phyloP scores from a whole-genome alignment of 2,888 invertebrate genomes.

The Sarcophaga subvicina region DNA sequence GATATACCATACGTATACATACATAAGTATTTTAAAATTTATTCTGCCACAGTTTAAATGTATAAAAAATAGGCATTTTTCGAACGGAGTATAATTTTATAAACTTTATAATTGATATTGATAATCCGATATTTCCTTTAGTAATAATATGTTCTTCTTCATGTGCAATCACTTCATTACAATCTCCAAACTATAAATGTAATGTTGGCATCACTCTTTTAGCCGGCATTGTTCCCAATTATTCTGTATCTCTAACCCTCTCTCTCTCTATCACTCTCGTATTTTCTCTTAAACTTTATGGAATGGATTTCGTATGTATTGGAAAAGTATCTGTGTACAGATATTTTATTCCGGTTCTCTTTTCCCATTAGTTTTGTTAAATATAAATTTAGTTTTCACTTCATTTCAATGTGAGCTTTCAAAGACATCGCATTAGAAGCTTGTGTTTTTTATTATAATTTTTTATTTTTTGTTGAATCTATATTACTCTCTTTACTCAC shows the following conservation, averaged over 20 bases:
- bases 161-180: not conserved
- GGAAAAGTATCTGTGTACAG: constrained; percentile 56
- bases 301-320: constrained; percentile 5
- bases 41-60: too few relatives aligned
- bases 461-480: constrained; percentile 51
- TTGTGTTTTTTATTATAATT: constrained; percentile 49
- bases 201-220: constrained; percentile 13
- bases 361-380: constrained; percentile 44
- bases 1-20: too few relatives aligned
- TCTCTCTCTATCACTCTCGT: not conserved
- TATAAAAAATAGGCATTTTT: too few relatives aligned
- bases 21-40: too few relatives aligned
- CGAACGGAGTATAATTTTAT: too few relatives aligned
- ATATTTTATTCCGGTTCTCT: constrained; percentile 14
- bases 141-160: not conserved
- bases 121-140: too few relatives aligned
- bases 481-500: constrained; percentile 45
- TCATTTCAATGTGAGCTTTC: constrained; percentile 68
- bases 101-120: too few relatives aligned
- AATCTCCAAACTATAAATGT: not conserved
- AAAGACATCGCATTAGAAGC: constrained; percentile 56
- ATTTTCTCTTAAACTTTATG: not conserved
- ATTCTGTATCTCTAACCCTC: not conserved
- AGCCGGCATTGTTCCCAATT: not conserved
- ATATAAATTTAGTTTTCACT: constrained; percentile 52